These are phyloP conservation scores for Drosophila barbarae DNA, from an alignment of 2,888 invertebrate genomes.

Conservation along the genomic window DNA sequence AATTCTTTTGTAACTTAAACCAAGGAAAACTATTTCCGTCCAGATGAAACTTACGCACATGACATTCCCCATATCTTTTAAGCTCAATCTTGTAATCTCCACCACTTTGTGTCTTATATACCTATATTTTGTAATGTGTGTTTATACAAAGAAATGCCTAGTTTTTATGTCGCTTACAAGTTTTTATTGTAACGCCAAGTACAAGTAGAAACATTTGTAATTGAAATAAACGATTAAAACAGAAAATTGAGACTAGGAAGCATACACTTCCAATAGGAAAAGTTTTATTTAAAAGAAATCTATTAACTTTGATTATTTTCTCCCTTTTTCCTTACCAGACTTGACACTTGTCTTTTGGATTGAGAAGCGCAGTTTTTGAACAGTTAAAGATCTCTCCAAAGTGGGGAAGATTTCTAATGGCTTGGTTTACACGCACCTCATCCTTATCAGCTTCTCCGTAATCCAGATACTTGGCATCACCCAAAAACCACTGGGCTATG, in stretches of 20 bases:
- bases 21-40: constrained; percentile 48
- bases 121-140: constrained; percentile 30
- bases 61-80: constrained; percentile 24
- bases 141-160: constrained; percentile 41
- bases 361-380: not conserved
- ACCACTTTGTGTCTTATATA: constrained; percentile 7
- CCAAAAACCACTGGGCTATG: not conserved
- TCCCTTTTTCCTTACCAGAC: not conserved
- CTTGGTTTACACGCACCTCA: not conserved
- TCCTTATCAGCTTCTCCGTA: not conserved
- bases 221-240: constrained; percentile 40
- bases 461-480: constrained; percentile 2
- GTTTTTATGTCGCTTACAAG: constrained; percentile 53
- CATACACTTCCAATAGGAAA: not conserved
- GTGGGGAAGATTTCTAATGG: not conserved
- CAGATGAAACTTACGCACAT: constrained; percentile 20
- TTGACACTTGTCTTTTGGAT: not conserved
- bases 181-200: constrained; percentile 55
- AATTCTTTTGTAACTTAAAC: constrained; percentile 41
- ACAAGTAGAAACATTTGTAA: constrained; percentile 37
- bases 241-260: not conserved
- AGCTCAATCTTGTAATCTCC: constrained; percentile 41
- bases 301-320: not conserved
- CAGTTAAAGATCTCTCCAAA: not conserved
- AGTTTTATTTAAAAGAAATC: too few relatives aligned